Evolutionary conservation across 2,888 invertebrate genomes (phyloP).

Genomic region (Drosophila helvetica): DNA sequence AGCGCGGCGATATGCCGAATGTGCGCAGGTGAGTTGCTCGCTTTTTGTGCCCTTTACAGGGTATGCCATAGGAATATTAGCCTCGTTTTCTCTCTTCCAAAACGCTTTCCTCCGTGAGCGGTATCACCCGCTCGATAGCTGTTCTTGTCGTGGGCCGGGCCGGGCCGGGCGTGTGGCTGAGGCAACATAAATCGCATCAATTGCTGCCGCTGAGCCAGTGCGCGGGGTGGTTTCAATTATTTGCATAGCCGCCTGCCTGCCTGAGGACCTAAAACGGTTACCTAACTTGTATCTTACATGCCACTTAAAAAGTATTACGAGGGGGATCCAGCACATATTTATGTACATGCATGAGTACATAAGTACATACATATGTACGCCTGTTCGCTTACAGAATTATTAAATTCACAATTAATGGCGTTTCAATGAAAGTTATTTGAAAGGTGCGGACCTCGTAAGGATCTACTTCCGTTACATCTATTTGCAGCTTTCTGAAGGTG

Average conservation of each 20-base stretch:
- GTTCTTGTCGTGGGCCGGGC: constrained; percentile 4
- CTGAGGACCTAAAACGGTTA: constrained; percentile 39
- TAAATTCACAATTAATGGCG: constrained; percentile 70
- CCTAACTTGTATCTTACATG: constrained; percentile 57
- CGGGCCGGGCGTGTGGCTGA: constrained; percentile 2
- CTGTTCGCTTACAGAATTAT: constrained; percentile 43
- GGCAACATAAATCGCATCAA: constrained; percentile 65
- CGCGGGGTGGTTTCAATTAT: constrained; percentile 70
- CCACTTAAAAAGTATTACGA: constrained; percentile 77
- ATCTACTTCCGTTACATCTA: too few species aligned
- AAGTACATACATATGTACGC: background rate
- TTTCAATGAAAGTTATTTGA: constrained; percentile 17
- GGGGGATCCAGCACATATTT: constrained; percentile 13
- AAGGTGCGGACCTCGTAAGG: too few species aligned
- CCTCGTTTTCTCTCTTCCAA: background rate
- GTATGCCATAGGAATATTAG: background rate
- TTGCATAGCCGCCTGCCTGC: constrained; percentile 59
- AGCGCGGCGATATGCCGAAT: constrained; percentile 95
- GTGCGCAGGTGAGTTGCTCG: constrained; percentile 88
- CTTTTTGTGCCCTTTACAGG: constrained; percentile 6
- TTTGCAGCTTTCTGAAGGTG: too few species aligned
- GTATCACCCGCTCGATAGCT: constrained; percentile 5
- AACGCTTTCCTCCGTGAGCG: background rate
- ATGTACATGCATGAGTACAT: background rate
- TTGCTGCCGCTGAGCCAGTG: constrained; percentile 23